phyloP scores from a whole-genome alignment of 2,113 vertebrate genomes.

The Mionectes macconnelli region DNA sequence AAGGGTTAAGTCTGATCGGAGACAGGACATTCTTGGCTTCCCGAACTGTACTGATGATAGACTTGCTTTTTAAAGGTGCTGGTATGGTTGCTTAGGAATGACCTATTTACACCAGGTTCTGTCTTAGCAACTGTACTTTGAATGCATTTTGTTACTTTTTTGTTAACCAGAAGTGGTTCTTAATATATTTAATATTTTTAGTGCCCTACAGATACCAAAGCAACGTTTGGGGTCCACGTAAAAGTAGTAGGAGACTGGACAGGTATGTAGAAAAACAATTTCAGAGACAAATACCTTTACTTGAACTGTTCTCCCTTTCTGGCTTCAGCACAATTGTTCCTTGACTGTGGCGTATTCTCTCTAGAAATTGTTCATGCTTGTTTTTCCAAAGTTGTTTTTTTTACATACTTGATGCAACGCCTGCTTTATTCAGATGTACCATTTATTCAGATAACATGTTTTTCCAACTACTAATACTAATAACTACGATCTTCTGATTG shows the following conservation, averaged over 20 bases:
- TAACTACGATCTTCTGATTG: not conserved
- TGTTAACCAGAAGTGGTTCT: slow-evolving; percentile 43
- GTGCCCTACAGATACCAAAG: slow-evolving; percentile 91
- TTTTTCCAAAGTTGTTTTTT: not conserved
- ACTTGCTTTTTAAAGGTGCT: not conserved
- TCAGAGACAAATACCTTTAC: slow-evolving; percentile 2
- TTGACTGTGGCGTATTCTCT: not conserved
- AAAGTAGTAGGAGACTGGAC: slow-evolving; percentile 98
- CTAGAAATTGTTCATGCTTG: not conserved
- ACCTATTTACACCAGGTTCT: not conserved
- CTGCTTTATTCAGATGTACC: not conserved
- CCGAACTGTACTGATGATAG: not conserved
- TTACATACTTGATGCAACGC: not conserved
- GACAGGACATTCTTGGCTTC: not conserved
- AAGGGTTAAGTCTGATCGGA: not conserved
- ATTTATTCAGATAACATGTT: not conserved
- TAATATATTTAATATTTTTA: slow-evolving; percentile 75
- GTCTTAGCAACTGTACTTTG: slow-evolving; percentile 2
- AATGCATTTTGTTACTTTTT: slow-evolving; percentile 8
- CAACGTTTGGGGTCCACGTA: slow-evolving; percentile 93
- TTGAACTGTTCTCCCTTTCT: not conserved
- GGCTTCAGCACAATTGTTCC: not conserved
- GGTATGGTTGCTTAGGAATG: not conserved
- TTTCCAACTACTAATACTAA: slow-evolving; percentile 5
- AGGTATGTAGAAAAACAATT: slow-evolving; percentile 78